phyloP scores from a whole-genome alignment of 2,888 invertebrate species.

The Apocheima hispidaria region DNA sequence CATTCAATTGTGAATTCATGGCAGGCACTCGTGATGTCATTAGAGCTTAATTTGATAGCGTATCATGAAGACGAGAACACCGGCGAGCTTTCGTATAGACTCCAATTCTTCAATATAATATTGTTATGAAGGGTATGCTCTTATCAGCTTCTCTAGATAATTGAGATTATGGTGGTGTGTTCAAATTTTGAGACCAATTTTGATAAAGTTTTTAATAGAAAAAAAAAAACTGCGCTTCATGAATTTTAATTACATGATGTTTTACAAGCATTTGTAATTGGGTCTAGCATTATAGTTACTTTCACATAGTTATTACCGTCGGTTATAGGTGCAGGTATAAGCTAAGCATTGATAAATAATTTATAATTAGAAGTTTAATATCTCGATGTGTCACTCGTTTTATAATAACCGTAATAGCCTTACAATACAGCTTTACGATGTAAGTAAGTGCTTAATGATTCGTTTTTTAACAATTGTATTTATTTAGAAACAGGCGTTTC shows the following conservation, averaged over 20 bases:
- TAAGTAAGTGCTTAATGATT: neutral
- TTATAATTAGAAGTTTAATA: too few relatives aligned
- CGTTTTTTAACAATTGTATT: neutral
- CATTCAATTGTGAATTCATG: slow-evolving; percentile 74
- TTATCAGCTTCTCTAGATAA: neutral
- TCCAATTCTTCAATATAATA: slow-evolving; percentile 46
- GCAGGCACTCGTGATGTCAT: slow-evolving; percentile 69
- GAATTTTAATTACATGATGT: neutral
- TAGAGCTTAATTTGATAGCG: slow-evolving; percentile 67
- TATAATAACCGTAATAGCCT: too few relatives aligned
- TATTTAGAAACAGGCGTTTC: neutral
- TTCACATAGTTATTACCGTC: too few relatives aligned
- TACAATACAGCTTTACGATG: too few relatives aligned
- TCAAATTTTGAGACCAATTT: neutral
- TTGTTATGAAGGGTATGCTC: slow-evolving; percentile 6
- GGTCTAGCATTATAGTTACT: neutral
- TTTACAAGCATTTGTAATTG: neutral
- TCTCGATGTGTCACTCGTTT: too few relatives aligned
- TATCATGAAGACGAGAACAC: slow-evolving; percentile 57
- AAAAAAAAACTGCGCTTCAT: neutral
- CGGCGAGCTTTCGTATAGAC: slow-evolving; percentile 50
- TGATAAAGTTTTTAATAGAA: too few relatives aligned
- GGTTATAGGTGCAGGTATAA: too few relatives aligned
- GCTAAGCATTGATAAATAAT: too few relatives aligned
- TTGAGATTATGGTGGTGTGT: neutral